A percentile compares a stretch with the other conserved stretches of the same genome.
Evolutionary conservation across 1,140 invertebrate genomes (phyloP).

Genomic region (Lepidurus arcticus): DNA sequence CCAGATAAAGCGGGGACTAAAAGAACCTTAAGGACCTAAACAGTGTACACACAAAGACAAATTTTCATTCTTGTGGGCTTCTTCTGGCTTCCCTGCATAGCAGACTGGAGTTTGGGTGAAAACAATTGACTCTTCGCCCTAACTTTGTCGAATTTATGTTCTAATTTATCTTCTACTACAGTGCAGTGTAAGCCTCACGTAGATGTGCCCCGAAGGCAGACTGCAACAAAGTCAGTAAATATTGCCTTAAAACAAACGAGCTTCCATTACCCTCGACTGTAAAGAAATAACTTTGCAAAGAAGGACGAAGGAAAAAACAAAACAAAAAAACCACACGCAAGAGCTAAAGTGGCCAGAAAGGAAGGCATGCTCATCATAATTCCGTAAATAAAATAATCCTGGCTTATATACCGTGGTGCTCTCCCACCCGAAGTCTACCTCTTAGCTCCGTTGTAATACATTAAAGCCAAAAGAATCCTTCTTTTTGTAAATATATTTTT

Average conservation of each 20-base stretch:
- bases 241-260: conserved; percentile 22
- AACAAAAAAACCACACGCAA: background rate
- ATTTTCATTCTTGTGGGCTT: background rate
- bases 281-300: background rate
- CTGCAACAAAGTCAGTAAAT: conserved; percentile 3
- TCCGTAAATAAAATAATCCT: background rate
- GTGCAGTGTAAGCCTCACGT: background rate
- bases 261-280: conserved; percentile 15
- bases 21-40: no score
- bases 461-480: background rate
- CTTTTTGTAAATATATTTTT: no score
- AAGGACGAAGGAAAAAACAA: background rate
- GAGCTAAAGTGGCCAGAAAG: background rate
- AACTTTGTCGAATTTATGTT: conserved; percentile 8
- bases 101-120: background rate
- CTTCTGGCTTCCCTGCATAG: background rate
- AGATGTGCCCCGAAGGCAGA: background rate
- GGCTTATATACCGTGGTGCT: background rate
- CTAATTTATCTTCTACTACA: background rate
- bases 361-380: background rate
- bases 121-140: conserved; percentile 6
- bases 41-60: background rate
- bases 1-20: background rate
- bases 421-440: background rate
- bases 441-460: background rate